Evolutionary conservation across 2,888 invertebrate genomes (phyloP), one percentile per base, ranked within the genome.

Genomic region (Cacoxenus indagator): DNA sequence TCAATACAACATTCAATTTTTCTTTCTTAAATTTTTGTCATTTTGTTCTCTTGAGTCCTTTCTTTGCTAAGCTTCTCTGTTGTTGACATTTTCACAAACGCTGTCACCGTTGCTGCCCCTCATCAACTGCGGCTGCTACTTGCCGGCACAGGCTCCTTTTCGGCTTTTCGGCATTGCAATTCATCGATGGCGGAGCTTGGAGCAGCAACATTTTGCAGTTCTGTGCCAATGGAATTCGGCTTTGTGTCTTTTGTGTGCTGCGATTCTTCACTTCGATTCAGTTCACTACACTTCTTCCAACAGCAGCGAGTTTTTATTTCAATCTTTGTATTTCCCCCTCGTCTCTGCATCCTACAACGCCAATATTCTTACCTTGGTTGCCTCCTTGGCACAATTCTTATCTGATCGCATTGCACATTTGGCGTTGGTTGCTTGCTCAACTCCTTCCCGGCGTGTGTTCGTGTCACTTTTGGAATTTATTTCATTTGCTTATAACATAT

Each of bases 1-100:
- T 76, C 79, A 81, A 80, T 80, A 82, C 81, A 78, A 76, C 76
- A n/a, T 75, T 71, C 72, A 71, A 74, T 76, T 73, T 76, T 67
- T 43, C 3, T 26, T 59, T 5, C 14, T 57, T 26, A 29, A 27
- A 1, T 19, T 43, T 62, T 62, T 43, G 8, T 19, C 8, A 45
- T 45, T 62, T 62, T 45, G 3, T 62, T 45, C 14, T n/a, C 24
- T 8, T n/a, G 8, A 19, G 43, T 62, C n/a, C 14, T 61, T 61
- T 19, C 37, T 19, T 31, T 61, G 17, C 6, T 22, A 2, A 37
- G 11, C 57, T 54, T 17, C 19, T n/a, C 3, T 43, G 2, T 43
- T 43, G 1, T 43, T 43, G 17, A 51, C 51, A 14, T 14, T 27
- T 48, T 55, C 26, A 24, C 27, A 24, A 59, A 64, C 26, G 59